Percentiles rank a stretch among this genome's conserved stretches.
Evolutionary conservation across 1,140 invertebrate species (phyloP).

Genomic region (Caenorhabditis remanei): DNA sequence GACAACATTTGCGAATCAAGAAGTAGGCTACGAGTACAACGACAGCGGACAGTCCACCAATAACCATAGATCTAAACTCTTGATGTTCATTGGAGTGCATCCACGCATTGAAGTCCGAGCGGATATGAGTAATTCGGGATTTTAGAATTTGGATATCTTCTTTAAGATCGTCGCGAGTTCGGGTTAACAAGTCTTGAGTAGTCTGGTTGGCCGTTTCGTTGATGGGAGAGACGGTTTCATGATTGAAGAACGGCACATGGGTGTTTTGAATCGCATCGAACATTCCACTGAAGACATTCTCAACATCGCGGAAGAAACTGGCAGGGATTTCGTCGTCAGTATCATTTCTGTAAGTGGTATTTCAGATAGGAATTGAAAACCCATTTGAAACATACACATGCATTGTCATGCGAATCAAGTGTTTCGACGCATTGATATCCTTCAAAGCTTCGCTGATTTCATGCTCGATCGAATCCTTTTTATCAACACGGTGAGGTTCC

Average conservation of each 20-base stretch:
- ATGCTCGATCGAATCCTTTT: conserved; percentile 26
- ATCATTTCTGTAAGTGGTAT: conserved; percentile 12
- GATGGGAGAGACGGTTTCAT: neutral
- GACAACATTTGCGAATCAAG: neutral
- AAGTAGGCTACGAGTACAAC: neutral
- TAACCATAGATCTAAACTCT: neutral
- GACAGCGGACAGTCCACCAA: conserved; percentile 12
- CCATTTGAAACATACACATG: neutral
- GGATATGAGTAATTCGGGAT: neutral
- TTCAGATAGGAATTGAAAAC: no score
- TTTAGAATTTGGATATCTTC: neutral
- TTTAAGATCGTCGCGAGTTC: conserved; percentile 21
- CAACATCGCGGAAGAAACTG: conserved; percentile 14
- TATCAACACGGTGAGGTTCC: conserved; percentile 10
- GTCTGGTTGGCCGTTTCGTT: neutral
- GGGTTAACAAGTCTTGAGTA: neutral
- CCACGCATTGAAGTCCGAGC: conserved; percentile 4
- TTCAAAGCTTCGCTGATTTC: conserved; percentile 33
- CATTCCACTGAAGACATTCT: conserved; percentile 14
- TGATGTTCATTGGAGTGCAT: neutral
- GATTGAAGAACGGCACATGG: conserved; percentile 3
- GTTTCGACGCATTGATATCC: neutral
- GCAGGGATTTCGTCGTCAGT: neutral
- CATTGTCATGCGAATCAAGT: conserved; percentile 37
- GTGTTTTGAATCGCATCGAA: conserved; percentile 18